phyloP scores from a whole-genome alignment of 2,113 vertebrate species.

The Panurus biarmicus region DNA sequence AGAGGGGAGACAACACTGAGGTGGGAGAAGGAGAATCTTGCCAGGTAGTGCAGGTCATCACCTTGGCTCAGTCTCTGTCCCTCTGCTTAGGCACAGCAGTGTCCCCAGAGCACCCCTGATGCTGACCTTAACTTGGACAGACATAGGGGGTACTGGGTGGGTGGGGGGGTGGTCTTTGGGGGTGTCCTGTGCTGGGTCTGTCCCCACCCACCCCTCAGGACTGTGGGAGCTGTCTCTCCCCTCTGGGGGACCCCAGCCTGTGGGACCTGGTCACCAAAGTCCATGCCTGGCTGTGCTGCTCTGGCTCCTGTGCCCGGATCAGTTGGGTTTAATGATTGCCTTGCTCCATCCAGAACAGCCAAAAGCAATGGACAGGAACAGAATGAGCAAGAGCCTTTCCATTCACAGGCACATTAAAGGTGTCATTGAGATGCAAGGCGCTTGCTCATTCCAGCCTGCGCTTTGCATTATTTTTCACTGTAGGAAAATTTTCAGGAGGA shows the following conservation, averaged over 20 bases:
- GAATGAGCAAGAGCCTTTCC: conserved; percentile 20
- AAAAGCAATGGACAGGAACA: neutral
- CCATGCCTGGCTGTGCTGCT: neutral
- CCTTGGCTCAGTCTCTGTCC: neutral
- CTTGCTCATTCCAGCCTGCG: neutral
- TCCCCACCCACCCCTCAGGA: neutral
- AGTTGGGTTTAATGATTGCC: neutral
- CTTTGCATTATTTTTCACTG: conserved; percentile 35
- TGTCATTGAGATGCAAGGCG: conserved; percentile 8
- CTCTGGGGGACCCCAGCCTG: rapidly evolving
- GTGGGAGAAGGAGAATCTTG: neutral
- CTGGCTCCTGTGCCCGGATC: rapidly evolving
- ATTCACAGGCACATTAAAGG: neutral
- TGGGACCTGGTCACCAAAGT: neutral
- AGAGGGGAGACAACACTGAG: neutral
- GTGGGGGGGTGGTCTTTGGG: neutral
- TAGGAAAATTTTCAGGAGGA: conserved; percentile 28
- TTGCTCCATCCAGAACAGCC: neutral
- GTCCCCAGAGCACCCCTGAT: rapidly evolving
- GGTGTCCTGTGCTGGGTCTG: rapidly evolving
- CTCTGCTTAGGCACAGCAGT: neutral
- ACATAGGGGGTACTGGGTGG: rapidly evolving
- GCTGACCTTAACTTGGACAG: neutral
- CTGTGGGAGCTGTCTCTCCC: neutral
- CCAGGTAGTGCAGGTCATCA: rapidly evolving